These are phyloP conservation scores for Himalopsyche anomala DNA, from an alignment of 2,888 invertebrate species.

Conservation along the genomic window DNA sequence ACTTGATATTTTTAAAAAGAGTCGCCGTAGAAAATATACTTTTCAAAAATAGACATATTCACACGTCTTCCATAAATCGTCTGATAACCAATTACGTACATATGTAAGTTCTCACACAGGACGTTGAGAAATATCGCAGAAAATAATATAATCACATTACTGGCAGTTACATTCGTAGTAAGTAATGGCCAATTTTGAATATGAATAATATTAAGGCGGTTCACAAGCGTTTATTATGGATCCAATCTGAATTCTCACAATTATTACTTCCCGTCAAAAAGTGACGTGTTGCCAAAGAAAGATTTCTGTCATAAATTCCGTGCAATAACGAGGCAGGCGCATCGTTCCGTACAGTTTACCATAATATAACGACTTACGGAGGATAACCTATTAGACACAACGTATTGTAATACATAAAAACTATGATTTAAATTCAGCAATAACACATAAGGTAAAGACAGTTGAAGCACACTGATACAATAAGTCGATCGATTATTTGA, in stretches of 20 bases:
- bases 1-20: neutral
- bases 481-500: no score
- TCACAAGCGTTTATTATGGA: conserved; percentile 2
- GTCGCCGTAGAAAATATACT: neutral
- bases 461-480: no score
- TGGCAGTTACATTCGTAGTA: conserved; percentile 2
- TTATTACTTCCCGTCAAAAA: conserved; percentile 29
- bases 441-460: no score
- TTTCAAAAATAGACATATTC: neutral
- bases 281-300: conserved; percentile 34
- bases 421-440: no score
- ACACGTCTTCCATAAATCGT: neutral
- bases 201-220: conserved; percentile 16
- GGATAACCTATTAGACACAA: neutral
- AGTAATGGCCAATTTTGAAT: conserved; percentile 23
- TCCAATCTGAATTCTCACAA: conserved; percentile 30
- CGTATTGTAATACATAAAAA: no score
- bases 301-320: conserved; percentile 18
- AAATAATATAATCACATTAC: conserved; percentile 5
- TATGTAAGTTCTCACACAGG: conserved; percentile 27
- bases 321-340: conserved; percentile 24
- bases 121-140: conserved; percentile 1
- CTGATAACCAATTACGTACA: neutral
- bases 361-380: neutral
- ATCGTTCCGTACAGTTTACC: neutral